Base-by-base conservation (phyloP, 2,888 invertebrate genomes). In the Neuroscelio doddi region DNA sequence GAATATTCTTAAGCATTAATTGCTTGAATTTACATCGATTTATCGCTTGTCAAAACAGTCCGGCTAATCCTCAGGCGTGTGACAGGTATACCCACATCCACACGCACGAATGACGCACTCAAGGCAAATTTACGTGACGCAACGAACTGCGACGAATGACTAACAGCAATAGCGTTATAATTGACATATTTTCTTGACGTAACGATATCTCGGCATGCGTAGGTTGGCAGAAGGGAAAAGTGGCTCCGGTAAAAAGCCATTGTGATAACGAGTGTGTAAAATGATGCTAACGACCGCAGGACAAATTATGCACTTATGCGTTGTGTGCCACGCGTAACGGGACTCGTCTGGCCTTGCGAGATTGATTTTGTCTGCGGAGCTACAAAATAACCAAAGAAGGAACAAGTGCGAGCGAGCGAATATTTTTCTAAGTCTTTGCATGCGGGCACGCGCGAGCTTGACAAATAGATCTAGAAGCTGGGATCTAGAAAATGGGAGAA, bases 401-500 rank as follows among this genome's bases (percentile, higher is more conserved):
- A n/a, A n/a, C n/a, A n/a, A n/a, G n/a, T n/a, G 10, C 4, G 10
- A 21, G 26, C n/a, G 64, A 44, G 39, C 42, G 57, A 57, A 58
- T 51, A 49, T 44, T 50, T 32, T 24, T 16, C 1, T 16, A 9
- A 26, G 39, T 44, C 17, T 46, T 51, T 49, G 16, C 63, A 36
- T 46, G 56, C 15, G 50, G 56, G 59, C 76, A 71, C 77, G 76
- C 70, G 74, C 68, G 59, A 61, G 61, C 47, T 78, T 75, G 77
- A 78, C 77, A 73, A 79, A 78, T 80, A 76, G 78, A 77, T 80
- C 71, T 68, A 50, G 44, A 56, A 67, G 56, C 49, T 47, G 26
- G n/a, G n/a, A n/a, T n/a, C n/a, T n/a, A n/a, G n/a, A n/a, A 32
- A 51, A 55, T 2, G 21, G 30, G 30, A 30, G 71, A 70, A 72